These are phyloP conservation scores for Philopedon plagiatum DNA, from an alignment of 2,888 invertebrate genomes.

Conservation along the genomic window DNA sequence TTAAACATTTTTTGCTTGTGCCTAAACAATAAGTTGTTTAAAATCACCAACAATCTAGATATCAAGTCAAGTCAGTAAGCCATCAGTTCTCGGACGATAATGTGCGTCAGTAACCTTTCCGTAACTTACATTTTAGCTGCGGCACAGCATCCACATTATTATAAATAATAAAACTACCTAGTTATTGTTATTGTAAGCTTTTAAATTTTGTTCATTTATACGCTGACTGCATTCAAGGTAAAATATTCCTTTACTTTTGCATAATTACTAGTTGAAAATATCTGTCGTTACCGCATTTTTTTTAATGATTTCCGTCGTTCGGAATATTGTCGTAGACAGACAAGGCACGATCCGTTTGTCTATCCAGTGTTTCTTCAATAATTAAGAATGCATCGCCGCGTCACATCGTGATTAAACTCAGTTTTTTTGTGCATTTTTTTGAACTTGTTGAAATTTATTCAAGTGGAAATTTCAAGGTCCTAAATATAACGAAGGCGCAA, in stretches of 20 bases:
- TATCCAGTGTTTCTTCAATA: neutral
- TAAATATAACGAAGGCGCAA: neutral
- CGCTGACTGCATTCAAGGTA: neutral
- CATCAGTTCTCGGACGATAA: no score
- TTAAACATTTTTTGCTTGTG: no score
- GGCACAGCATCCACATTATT: no score
- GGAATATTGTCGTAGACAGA: neutral
- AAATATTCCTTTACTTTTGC: neutral
- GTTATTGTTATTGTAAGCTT: no score
- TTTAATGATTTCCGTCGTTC: neutral
- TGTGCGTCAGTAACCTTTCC: no score
- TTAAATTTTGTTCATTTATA: no score
- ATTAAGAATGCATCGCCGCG: neutral
- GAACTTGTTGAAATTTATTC: conserved; percentile 8
- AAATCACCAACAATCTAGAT: no score
- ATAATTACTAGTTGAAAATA: neutral
- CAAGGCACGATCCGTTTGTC: no score
- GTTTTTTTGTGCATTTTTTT: neutral
- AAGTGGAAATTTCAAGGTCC: conserved; percentile 23
- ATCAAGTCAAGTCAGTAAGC: no score
- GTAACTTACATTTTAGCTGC: no score
- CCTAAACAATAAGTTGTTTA: no score
- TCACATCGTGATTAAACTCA: neutral
- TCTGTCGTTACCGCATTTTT: neutral
- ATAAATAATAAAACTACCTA: no score